Evolutionary conservation across 2,113 vertebrate genomes (phyloP).

Genomic region (Plestiodon gilberti): DNA sequence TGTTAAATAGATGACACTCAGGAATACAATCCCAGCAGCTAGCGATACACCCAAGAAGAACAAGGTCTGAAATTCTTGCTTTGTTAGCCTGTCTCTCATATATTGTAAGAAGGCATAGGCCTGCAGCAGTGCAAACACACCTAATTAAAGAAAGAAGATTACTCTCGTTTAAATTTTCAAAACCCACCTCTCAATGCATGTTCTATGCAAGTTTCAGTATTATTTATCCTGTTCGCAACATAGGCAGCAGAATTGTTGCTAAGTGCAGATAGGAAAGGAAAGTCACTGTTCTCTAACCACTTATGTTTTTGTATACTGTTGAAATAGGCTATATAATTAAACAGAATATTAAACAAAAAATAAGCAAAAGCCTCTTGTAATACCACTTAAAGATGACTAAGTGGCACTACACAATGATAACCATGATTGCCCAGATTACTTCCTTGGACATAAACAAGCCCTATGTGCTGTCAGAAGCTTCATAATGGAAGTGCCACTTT

Average conservation of each 20-base stretch:
- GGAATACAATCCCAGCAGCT: conserved; percentile 89
- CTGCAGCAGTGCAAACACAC: conserved; percentile 95
- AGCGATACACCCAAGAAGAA: conserved; percentile 94
- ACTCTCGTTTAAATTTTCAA: conserved; percentile 16
- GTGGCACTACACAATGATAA: no score
- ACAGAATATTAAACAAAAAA: not conserved
- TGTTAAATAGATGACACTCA: conserved; percentile 95
- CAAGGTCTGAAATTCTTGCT: conserved; percentile 94
- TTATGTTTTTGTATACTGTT: not conserved
- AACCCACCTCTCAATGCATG: not conserved
- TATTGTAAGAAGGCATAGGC: conserved; percentile 95
- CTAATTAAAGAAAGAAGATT: conserved; percentile 71
- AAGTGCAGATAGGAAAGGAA: not conserved
- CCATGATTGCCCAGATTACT: not conserved
- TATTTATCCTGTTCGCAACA: not conserved
- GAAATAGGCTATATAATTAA: no score
- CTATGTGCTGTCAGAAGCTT: not conserved
- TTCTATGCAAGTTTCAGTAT: not conserved
- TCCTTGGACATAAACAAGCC: not conserved
- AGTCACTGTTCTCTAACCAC: not conserved
- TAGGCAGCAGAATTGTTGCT: not conserved
- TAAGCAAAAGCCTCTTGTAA: not conserved
- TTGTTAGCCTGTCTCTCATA: conserved; percentile 91
- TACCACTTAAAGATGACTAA: no score
- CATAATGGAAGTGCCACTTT: not conserved